Conservation (phyloP, 2,888 invertebrate species). For the Hydrotaea cyrtoneurina region DNA sequence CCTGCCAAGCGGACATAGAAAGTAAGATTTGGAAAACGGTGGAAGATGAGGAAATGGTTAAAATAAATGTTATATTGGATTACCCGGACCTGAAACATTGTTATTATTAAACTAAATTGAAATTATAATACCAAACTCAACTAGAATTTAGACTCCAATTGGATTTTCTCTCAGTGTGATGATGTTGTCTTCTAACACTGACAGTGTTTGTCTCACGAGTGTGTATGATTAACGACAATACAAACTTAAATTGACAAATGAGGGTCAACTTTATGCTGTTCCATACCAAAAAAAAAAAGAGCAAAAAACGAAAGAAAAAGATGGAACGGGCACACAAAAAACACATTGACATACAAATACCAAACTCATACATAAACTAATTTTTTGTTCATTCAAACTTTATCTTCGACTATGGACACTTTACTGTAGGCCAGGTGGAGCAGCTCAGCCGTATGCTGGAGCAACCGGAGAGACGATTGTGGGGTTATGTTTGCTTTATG, state of each 20-base stretch:
- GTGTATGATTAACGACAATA: constrained; percentile 63
- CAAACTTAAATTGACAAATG: constrained; percentile 64
- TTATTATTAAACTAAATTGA: no score
- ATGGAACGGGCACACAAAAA: neutral
- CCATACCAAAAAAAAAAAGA: neutral
- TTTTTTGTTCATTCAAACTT: constrained; percentile 49
- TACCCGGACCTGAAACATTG: no score
- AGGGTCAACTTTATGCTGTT: constrained; percentile 56
- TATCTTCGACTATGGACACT: constrained; percentile 39
- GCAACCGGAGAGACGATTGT: neutral
- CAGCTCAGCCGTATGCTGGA: neutral
- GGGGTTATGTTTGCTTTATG: constrained; percentile 39
- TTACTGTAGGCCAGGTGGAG: neutral
- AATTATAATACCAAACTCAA: no score
- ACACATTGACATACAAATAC: constrained; percentile 28
- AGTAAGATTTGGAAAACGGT: no score
- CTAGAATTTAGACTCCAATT: neutral
- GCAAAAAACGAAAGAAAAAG: no score
- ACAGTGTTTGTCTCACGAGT: constrained; percentile 32
- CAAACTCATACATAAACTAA: constrained; percentile 52
- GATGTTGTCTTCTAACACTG: neutral
- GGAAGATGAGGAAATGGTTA: no score
- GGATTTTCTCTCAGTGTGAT: constrained; percentile 53
- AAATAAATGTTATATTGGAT: no score
- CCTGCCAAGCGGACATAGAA: no score